Base-by-base conservation (phyloP, 2,797 vertebrate species). In the Mareca strepera region DNA sequence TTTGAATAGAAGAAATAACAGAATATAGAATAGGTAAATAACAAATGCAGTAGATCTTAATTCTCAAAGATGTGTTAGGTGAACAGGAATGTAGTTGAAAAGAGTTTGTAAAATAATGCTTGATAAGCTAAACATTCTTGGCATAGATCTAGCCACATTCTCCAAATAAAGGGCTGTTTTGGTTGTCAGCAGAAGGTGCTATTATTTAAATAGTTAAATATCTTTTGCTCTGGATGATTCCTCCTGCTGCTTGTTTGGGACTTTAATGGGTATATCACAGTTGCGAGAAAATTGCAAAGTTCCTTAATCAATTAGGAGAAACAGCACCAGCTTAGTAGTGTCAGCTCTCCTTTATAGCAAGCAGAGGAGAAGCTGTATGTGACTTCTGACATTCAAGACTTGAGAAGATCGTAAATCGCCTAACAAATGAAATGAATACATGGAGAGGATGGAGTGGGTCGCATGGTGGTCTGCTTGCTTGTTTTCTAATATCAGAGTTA, bases 341-440 rank as follows among this genome's bases (percentile, higher is more conserved):
- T 37, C 25, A 3, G 7, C 8, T 48, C 31, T 37, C 3, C 31
- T 39, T 63, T 8, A 0, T 3, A 10, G 25, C 37, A 17, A 2
- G 3, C 0, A 2, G 26, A 6, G 37, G 28, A n/a, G 44, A 20
- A 43, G 35, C 41, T 2, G 26, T 29, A 25, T 5, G 0, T 3
- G 29, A 12, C 14, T 39, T n/a, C 3, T 11, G n/a, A n/a, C 10
- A 2, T 17, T 63, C 11, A 7, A 9, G 25, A 50, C n/a, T 39
- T 59, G 50, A 77, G 41, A 41, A 41, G 25, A 4, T 33, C 4
- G 0, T 21, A 35, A 8, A 39, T 18, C 14, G 33, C 56, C 25
- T 9, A 20, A 11, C 33, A 39, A 5, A 10, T 5, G 9, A 7
- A 25, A 26, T 5, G 28, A 23, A 8, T 8, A n/a, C 5, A 0